phyloP scores from a whole-genome alignment of 2,888 invertebrate genomes.

The Phaonia tiefii region DNA sequence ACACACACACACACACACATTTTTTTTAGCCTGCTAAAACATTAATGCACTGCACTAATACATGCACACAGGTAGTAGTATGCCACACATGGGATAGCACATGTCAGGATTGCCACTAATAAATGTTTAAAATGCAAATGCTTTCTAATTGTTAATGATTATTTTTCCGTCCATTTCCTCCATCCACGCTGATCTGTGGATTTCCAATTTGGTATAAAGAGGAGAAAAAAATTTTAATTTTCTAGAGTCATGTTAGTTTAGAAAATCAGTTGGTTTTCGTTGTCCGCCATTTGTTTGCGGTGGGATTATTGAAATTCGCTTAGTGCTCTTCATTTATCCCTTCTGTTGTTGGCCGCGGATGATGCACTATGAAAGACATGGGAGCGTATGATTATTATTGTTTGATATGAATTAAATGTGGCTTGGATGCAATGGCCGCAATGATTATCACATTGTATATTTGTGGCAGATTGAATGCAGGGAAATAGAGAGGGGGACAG shows the following conservation, averaged over 20 bases:
- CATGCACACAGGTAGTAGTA: background rate
- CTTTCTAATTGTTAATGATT: slow-evolving; percentile 62
- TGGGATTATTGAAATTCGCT: slow-evolving; percentile 33
- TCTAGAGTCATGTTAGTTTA: slow-evolving; percentile 29
- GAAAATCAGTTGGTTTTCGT: slow-evolving; percentile 31
- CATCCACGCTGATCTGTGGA: slow-evolving; percentile 25
- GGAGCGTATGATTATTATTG: slow-evolving; percentile 24
- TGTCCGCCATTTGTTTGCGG: slow-evolving; percentile 13
- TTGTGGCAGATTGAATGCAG: too few relatives aligned
- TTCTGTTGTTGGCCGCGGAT: background rate
- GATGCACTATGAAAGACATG: background rate
- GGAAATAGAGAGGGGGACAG: too few relatives aligned
- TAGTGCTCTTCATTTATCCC: background rate
- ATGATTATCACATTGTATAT: slow-evolving; percentile 14
- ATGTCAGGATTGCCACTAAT: slow-evolving; percentile 45
- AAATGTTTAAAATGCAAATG: slow-evolving; percentile 48
- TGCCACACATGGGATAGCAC: background rate
- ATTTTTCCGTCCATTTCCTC: slow-evolving; percentile 15
- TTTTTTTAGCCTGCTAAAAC: too few relatives aligned
- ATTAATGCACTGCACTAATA: background rate
- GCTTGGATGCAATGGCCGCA: background rate
- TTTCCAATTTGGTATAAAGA: slow-evolving; percentile 34
- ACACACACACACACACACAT: background rate
- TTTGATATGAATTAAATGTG: slow-evolving; percentile 12
- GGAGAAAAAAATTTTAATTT: slow-evolving; percentile 33